These are phyloP conservation scores for Lordiphosa stackelbergi DNA, from an alignment of 1,140 invertebrate species.

Conservation along the genomic window DNA sequence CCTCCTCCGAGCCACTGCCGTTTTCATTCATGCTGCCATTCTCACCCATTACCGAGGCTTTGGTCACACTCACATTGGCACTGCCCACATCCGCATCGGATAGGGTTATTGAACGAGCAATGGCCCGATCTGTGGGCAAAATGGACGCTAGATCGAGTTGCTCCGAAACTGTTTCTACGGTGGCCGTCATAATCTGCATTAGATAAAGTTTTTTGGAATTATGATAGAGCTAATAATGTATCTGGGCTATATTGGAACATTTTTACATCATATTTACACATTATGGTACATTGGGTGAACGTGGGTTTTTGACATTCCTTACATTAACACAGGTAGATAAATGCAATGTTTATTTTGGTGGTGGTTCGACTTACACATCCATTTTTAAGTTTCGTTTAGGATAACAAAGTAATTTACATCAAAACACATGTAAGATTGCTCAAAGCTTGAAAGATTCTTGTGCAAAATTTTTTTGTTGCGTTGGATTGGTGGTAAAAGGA, in stretches of 20 bases:
- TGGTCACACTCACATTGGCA: conserved; percentile 71
- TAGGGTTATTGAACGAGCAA: conserved; percentile 91
- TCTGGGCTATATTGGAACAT: conserved; percentile 9
- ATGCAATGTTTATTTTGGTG: conserved; percentile 39
- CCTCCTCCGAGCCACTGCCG: conserved; percentile 82
- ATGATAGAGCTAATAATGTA: not conserved
- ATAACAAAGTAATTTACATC: conserved; percentile 43
- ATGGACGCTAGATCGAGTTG: conserved; percentile 89
- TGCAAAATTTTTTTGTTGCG: conserved; percentile 37
- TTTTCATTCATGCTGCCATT: conserved; percentile 77
- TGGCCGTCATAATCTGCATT: conserved; percentile 92
- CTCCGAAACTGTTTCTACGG: conserved; percentile 93
- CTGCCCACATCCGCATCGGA: conserved; percentile 89
- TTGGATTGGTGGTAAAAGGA: conserved; percentile 11
- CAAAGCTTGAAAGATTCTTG: conserved; percentile 43
- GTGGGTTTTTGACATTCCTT: conserved; percentile 57
- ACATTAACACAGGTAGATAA: conserved; percentile 60
- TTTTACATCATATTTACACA: conserved; percentile 45
- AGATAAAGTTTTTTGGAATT: conserved; percentile 37
- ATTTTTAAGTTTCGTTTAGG: conserved; percentile 18
- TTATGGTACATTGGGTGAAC: conserved; percentile 38
- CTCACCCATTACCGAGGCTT: conserved; percentile 79
- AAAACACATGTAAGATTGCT: conserved; percentile 32
- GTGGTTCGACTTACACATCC: conserved; percentile 51
- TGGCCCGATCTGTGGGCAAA: conserved; percentile 89